These are phyloP conservation scores for Orthonyx spaldingii DNA, from an alignment of 2,113 vertebrate genomes.

Conservation along the genomic window DNA sequence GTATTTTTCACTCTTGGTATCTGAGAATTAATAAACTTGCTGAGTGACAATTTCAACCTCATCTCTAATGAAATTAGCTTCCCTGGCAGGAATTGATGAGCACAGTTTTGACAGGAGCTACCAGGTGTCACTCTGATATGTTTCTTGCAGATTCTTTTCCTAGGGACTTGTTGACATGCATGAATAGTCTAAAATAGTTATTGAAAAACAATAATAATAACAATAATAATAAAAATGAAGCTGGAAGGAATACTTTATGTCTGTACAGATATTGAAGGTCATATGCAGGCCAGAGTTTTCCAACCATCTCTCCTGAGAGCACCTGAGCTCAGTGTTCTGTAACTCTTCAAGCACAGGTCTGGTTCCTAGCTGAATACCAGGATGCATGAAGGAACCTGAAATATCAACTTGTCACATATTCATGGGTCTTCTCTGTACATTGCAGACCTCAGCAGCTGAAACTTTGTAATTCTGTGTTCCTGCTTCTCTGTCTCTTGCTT, in stretches of 20 bases:
- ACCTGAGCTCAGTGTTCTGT: not conserved
- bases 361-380: not conserved
- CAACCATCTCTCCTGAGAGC: not conserved
- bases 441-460: not conserved
- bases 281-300: not conserved
- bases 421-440: not conserved
- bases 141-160: not conserved
- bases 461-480: not conserved
- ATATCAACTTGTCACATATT: not conserved
- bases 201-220: not conserved
- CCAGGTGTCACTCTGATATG: not conserved
- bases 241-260: not conserved
- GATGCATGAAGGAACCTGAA: not conserved
- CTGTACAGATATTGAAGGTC: not conserved
- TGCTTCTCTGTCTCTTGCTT: not conserved
- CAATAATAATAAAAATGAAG: not conserved
- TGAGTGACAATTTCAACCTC: conserved; percentile 35
- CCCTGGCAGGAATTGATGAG: conserved; percentile 1
- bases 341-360: not conserved
- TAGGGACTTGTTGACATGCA: not conserved
- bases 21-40: conserved; percentile 51
- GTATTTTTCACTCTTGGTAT: conserved; percentile 7
- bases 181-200: not conserved
- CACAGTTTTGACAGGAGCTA: conserved; percentile 3
- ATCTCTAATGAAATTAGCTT: conserved; percentile 36